These are phyloP conservation scores for Ridgeia piscesae DNA, from an alignment of 1,140 invertebrate species.

Conservation along the genomic window DNA sequence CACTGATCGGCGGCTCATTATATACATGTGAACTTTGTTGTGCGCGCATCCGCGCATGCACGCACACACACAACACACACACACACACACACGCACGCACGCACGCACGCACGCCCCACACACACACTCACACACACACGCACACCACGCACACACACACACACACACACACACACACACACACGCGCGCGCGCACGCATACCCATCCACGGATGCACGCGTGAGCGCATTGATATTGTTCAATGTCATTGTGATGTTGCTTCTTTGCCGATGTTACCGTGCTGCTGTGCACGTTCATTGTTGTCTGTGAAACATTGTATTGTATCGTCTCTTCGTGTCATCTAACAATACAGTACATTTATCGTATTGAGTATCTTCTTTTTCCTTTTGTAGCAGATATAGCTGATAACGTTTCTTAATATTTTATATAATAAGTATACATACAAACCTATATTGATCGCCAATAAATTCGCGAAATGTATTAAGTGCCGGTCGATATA, in stretches of 20 bases:
- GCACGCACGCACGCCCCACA: background rate
- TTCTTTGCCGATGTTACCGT: background rate
- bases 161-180: background rate
- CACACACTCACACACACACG: background rate
- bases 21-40: background rate
- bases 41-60: background rate
- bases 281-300: background rate
- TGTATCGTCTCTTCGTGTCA: background rate
- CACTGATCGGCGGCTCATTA: background rate
- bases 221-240: background rate
- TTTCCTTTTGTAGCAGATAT: background rate
- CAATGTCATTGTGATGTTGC: background rate
- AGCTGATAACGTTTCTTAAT: no score
- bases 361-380: background rate
- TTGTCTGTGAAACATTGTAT: background rate
- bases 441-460: no score
- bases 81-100: conserved; percentile 10
- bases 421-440: no score
- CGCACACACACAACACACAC: conserved; percentile 8
- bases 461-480: no score
- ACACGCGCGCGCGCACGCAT: background rate
- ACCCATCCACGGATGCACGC: no score
- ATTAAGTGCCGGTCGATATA: no score
- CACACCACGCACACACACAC: background rate
- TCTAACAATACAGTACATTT: background rate